These are phyloP conservation scores for Erinaceus europaeus DNA, from an alignment of 2,113 vertebrate genomes.

Conservation along the genomic window DNA sequence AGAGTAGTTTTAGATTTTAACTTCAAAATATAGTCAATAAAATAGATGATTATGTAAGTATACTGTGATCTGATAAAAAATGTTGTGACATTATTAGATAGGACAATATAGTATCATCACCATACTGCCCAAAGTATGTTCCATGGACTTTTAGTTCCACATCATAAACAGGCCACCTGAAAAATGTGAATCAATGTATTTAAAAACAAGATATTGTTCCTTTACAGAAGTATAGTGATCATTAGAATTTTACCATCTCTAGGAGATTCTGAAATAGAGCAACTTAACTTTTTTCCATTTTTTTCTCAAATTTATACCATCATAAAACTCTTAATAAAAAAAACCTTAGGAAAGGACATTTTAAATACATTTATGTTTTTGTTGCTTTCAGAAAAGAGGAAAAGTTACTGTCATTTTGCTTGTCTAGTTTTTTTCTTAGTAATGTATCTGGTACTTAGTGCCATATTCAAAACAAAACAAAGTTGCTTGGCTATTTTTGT, in stretches of 20 bases:
- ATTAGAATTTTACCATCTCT: neutral
- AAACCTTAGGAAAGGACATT: neutral
- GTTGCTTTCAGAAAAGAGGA: neutral
- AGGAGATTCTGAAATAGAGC: neutral
- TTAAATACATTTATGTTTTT: conserved; percentile 8
- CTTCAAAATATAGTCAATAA: neutral
- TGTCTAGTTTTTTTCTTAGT: neutral
- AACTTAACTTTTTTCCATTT: neutral
- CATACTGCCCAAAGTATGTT: neutral
- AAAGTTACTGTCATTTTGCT: neutral
- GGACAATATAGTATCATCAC: neutral
- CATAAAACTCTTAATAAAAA: neutral
- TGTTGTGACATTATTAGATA: neutral
- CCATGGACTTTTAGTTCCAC: neutral
- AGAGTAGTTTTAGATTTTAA: neutral
- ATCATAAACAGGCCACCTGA: neutral
- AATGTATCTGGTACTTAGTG: neutral
- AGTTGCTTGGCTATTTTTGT: neutral
- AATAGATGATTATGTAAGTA: neutral
- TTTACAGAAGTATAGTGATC: neutral
- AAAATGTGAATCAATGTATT: neutral
- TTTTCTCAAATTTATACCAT: neutral
- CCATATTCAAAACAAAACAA: neutral
- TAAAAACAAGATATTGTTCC: neutral
- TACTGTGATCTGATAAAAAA: neutral